Conservation (phyloP, 2,888 invertebrate genomes). For the Pharmacophagus antenor region DNA sequence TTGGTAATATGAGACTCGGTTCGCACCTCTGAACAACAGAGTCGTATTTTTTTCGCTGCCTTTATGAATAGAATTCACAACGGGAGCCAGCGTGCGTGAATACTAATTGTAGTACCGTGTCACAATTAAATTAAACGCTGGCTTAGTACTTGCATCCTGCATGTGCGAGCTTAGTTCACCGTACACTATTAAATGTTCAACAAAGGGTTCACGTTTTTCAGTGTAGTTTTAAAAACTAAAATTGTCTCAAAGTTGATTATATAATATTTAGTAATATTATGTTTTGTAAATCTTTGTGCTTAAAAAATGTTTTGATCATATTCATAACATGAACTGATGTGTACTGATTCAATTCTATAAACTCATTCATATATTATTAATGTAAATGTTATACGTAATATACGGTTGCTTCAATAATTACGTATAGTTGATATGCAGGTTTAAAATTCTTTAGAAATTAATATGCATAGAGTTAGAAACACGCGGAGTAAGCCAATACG, state of each 20-base stretch:
- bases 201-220: slow-evolving; percentile 3
- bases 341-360: too few relatives aligned
- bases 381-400: not conserved
- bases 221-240: not conserved
- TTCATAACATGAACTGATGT: too few relatives aligned
- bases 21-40: slow-evolving; percentile 74
- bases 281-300: too few relatives aligned
- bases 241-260: not conserved
- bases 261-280: too few relatives aligned
- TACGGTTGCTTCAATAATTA: not conserved
- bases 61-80: slow-evolving; percentile 60
- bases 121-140: slow-evolving; percentile 47
- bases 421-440: not conserved
- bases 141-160: slow-evolving; percentile 34
- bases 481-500: slow-evolving; percentile 58
- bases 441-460: slow-evolving; percentile 26
- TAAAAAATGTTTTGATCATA: too few relatives aligned
- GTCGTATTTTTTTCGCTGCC: slow-evolving; percentile 67
- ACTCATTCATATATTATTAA: too few relatives aligned
- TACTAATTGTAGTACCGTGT: slow-evolving; percentile 53
- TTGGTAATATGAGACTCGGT: slow-evolving; percentile 75
- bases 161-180: slow-evolving; percentile 20
- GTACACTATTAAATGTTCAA: slow-evolving; percentile 3
- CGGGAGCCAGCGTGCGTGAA: slow-evolving; percentile 50
- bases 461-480: slow-evolving; percentile 38